Conservation (phyloP, 2,888 invertebrate species). For the Tetranychus piercei region DNA sequence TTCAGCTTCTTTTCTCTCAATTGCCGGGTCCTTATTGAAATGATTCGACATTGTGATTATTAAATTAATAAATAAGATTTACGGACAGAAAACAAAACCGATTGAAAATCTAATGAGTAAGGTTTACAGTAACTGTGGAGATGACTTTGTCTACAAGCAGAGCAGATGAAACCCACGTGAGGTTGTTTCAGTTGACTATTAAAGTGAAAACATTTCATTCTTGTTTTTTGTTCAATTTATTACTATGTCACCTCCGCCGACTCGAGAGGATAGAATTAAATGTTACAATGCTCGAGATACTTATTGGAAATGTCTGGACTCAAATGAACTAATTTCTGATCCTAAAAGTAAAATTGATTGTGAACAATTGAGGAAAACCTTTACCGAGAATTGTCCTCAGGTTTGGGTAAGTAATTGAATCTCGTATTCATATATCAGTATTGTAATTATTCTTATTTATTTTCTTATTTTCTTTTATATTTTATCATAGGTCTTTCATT, state of each 20-base stretch:
- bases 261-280: background rate
- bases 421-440: background rate
- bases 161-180: background rate
- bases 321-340: background rate
- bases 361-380: background rate
- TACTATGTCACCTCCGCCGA: background rate
- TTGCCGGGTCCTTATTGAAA: background rate
- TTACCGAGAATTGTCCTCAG: background rate
- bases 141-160: background rate
- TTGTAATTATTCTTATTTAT: background rate
- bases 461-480: background rate
- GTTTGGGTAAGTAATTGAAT: background rate
- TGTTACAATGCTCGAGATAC: background rate
- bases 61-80: background rate
- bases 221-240: background rate
- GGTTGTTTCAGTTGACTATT: background rate
- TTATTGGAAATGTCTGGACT: conserved; percentile 3
- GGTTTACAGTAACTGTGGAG: background rate
- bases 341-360: background rate
- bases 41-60: background rate
- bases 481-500: background rate
- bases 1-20: background rate
- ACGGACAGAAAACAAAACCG: background rate
- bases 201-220: background rate
- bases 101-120: background rate